phyloP scores from a whole-genome alignment of 2,797 vertebrate genomes.

The Acanthiza pusilla region DNA sequence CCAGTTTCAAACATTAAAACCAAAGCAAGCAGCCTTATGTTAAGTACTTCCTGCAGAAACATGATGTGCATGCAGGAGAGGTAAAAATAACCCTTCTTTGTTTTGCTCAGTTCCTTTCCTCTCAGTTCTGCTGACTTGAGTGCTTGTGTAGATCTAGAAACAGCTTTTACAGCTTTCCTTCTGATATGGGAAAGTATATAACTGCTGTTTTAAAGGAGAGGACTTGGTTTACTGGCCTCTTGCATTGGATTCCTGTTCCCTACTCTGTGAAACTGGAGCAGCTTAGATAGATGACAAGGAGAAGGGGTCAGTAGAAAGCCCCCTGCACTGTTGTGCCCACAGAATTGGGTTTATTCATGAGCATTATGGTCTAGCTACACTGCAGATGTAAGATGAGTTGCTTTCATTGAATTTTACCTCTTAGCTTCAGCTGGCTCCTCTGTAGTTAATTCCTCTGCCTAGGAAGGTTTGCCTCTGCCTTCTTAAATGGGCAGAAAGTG shows the following conservation, averaged over 20 bases:
- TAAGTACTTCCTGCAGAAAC: background rate
- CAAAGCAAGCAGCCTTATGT: background rate
- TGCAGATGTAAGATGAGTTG: background rate
- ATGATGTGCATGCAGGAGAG: background rate
- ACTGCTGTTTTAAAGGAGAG: background rate
- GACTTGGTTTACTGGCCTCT: background rate
- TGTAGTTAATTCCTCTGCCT: background rate
- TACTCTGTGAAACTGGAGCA: background rate
- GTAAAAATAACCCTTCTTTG: conserved; percentile 20
- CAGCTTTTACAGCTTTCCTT: background rate
- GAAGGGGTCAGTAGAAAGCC: background rate
- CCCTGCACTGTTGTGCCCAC: background rate
- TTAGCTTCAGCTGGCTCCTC: background rate
- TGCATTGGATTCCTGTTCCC: background rate
- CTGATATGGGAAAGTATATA: background rate
- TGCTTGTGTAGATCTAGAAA: background rate
- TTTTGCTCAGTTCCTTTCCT: conserved; percentile 19
- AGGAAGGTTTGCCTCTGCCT: background rate
- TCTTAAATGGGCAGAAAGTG: background rate
- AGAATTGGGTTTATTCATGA: background rate
- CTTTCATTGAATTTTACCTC: background rate
- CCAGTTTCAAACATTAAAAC: background rate
- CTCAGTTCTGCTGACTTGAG: background rate
- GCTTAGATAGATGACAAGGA: background rate
- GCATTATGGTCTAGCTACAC: background rate